Percentiles rank a stretch among this genome's conserved stretches.
These are phyloP conservation scores for Clarias macrocephalus DNA, from an alignment of 2,113 vertebrate genomes.

Conservation along the genomic window DNA sequence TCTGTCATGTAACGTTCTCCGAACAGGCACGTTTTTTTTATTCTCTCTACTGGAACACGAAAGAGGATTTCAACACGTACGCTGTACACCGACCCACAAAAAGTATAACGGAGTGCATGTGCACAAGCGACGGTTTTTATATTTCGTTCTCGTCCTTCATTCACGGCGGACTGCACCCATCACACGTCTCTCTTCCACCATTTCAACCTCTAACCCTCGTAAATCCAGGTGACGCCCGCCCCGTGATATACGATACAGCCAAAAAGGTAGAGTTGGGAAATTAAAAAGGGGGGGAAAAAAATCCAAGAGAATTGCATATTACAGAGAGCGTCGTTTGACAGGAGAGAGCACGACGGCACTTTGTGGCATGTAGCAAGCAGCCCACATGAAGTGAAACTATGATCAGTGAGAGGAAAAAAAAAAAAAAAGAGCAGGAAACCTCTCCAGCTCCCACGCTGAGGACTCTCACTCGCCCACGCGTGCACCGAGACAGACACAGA, in stretches of 20 bases:
- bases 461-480: slow-evolving; percentile 32
- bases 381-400: slow-evolving; percentile 24
- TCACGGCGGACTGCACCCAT: slow-evolving; percentile 31
- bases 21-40: not conserved
- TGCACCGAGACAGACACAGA: slow-evolving; percentile 17
- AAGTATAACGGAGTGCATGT: not conserved
- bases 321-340: not conserved
- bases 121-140: not conserved
- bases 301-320: not conserved
- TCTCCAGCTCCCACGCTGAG: slow-evolving; percentile 19
- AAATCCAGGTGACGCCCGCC: slow-evolving; percentile 57
- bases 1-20: not conserved
- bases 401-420: not conserved
- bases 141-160: slow-evolving; percentile 51
- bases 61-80: not conserved
- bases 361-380: slow-evolving; percentile 10
- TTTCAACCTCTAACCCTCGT: slow-evolving; percentile 58
- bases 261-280: not conserved
- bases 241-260: not conserved
- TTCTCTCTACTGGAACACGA: too few relatives aligned
- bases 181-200: slow-evolving; percentile 9
- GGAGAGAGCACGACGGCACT: not conserved
- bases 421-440: slow-evolving; percentile 23
- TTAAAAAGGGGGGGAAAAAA: not conserved
- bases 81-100: too few relatives aligned